Base-by-base conservation (phyloP, 2,888 invertebrate species). In the Cephus pygmeus region DNA sequence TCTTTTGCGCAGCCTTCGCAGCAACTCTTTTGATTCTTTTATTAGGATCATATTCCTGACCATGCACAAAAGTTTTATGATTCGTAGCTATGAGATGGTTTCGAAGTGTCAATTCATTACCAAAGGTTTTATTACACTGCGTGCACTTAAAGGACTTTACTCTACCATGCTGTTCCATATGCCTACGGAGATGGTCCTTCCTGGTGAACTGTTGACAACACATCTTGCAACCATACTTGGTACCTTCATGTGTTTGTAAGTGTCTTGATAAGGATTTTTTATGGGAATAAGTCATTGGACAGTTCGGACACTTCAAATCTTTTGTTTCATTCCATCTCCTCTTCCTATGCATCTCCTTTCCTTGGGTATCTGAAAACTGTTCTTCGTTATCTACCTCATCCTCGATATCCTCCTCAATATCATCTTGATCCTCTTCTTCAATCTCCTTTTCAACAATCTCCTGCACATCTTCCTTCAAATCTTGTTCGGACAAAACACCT, bases 21-120 rank as follows among this genome's bases (percentile, higher is more conserved):
- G 91, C 91, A 0, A 90, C 88, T 3, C 91, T 84, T 73, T 91
- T 91, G 56, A 91, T 88, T 34, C 91, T 83, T 73, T 91, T 91
- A 36, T 91, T 91, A 1, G 91, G 89, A 83, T 91, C 91, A 76
- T 91, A 91, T 36, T 90, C 90, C 74, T 91, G 85, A 0, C 90
- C 91, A 9, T 87, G 86, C 2, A 91, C 69, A 1, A 87, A 85
- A 0, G 91, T 91, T 69, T 88, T 91, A 76, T 91, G 91, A 85
- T 86, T 89, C 0, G 90, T 91, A 4, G 90, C 90, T 79, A 91
- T 88, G n/a, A 91, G 71, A 83, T 91, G 91, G 84, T 91, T 91
- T n/a, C 91, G 84, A 40, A 91, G 80, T 1, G 90, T 91, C 11
- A 91, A 81, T 36, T 91, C 91, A 68, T 90, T 91, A 1, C 87